phyloP scores from a whole-genome alignment of 2,113 vertebrate genomes.

The Suricata suricatta region DNA sequence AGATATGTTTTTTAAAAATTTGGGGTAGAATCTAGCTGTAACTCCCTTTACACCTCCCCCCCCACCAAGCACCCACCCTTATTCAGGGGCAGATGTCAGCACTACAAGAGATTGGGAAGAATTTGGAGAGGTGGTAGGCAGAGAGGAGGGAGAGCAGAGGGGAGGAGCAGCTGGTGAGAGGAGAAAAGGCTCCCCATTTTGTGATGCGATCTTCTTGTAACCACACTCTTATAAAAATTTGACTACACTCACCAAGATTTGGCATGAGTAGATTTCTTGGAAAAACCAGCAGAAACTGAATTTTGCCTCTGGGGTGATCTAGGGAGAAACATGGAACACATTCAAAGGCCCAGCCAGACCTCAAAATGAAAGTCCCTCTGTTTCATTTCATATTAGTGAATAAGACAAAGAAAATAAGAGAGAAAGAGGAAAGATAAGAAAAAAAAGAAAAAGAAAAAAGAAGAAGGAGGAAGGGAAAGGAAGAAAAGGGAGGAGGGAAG shows the following conservation, averaged over 20 bases:
- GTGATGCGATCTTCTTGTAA: neutral
- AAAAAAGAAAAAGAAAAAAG: neutral
- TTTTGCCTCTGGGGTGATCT: neutral
- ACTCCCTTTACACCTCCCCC: neutral
- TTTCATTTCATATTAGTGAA: neutral
- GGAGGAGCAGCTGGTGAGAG: neutral
- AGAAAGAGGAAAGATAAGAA: neutral
- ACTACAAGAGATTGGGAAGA: neutral
- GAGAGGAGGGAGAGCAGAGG: neutral
- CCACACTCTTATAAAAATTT: conserved; percentile 16
- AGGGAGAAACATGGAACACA: neutral
- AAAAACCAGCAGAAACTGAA: conserved; percentile 37
- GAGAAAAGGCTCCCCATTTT: neutral
- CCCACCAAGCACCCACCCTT: neutral
- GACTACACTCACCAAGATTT: conserved; percentile 22
- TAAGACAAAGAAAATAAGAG: neutral
- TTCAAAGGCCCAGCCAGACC: conserved; percentile 9
- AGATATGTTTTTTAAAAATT: neutral
- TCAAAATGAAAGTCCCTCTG: neutral
- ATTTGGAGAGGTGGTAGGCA: neutral
- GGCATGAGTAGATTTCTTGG: conserved; percentile 24
- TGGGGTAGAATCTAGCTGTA: neutral
- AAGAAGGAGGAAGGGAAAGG: neutral
- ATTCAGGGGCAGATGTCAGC: neutral
- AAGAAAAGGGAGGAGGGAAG: neutral